Conservation (phyloP, 2,888 invertebrate genomes). For the Plebejus melissa region DNA sequence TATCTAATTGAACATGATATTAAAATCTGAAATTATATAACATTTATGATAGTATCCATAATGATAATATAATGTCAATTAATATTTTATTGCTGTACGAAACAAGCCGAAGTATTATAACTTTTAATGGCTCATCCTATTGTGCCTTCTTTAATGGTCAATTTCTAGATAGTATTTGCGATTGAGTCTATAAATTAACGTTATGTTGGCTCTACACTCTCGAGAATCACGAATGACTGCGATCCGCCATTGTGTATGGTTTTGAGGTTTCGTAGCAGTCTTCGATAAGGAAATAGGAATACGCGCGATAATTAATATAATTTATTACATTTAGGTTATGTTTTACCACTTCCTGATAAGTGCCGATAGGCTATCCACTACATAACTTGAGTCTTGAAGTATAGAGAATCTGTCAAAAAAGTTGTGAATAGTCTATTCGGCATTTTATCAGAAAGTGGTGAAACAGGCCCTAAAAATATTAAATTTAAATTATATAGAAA, state of each 20-base stretch:
- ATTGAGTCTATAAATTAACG: neutral
- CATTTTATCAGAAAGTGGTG: too few relatives aligned
- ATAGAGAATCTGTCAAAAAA: too few relatives aligned
- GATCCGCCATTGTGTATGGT: neutral
- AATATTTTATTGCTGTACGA: neutral
- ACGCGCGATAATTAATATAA: too few relatives aligned
- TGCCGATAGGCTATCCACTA: too few relatives aligned
- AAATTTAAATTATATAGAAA: too few relatives aligned
- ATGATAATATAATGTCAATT: conserved; percentile 1
- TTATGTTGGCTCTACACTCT: neutral
- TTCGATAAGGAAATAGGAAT: neutral
- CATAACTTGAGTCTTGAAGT: too few relatives aligned
- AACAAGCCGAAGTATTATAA: neutral
- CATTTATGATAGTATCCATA: neutral
- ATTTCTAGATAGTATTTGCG: neutral
- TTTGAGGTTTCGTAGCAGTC: neutral
- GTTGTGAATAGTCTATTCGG: too few relatives aligned
- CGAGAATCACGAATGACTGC: neutral
- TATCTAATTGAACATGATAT: neutral
- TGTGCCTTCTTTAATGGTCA: neutral
- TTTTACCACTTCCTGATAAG: too few relatives aligned
- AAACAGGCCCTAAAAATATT: too few relatives aligned
- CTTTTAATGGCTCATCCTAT: neutral
- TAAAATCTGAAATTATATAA: neutral
- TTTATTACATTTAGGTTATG: too few relatives aligned